These are phyloP conservation scores for Telenomus remus DNA, from an alignment of 1,140 invertebrate genomes.

Conservation along the genomic window DNA sequence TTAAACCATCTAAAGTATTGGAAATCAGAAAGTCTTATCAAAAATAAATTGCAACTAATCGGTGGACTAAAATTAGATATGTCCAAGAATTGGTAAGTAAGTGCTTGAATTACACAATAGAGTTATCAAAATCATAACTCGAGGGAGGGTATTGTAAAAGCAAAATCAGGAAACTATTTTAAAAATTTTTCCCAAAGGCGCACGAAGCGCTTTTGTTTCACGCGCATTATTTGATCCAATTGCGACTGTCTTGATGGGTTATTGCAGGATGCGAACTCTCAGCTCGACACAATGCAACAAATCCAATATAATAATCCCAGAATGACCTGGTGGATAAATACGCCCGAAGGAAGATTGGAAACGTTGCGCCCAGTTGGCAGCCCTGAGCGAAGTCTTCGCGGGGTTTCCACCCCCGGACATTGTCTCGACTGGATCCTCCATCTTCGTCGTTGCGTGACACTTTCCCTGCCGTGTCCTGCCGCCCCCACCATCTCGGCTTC, in stretches of 20 bases:
- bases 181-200: too few species aligned
- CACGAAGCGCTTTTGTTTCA: constrained; percentile 8
- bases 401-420: constrained; percentile 23
- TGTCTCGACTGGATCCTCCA: constrained; percentile 32
- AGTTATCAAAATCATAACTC: too few species aligned
- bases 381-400: constrained; percentile 22
- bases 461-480: constrained; percentile 47
- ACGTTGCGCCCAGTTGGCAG: constrained; percentile 32
- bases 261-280: constrained; percentile 30
- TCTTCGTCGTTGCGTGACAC: constrained; percentile 59
- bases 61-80: too few species aligned
- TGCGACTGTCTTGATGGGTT: constrained; percentile 30
- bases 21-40: too few species aligned
- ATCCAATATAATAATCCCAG: constrained; percentile 31
- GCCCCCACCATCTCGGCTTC: constrained; percentile 42
- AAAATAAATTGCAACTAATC: too few species aligned
- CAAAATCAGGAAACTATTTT: too few species aligned
- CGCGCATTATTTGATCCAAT: constrained; percentile 18
- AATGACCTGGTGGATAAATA: constrained; percentile 14
- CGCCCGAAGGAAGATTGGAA: constrained; percentile 4
- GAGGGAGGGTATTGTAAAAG: too few species aligned
- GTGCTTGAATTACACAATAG: too few species aligned
- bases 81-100: too few species aligned
- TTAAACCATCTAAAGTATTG: too few species aligned
- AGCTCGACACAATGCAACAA: constrained; percentile 28